Conservation (phyloP, 2,888 invertebrate genomes). For the Drosophila borborema region DNA sequence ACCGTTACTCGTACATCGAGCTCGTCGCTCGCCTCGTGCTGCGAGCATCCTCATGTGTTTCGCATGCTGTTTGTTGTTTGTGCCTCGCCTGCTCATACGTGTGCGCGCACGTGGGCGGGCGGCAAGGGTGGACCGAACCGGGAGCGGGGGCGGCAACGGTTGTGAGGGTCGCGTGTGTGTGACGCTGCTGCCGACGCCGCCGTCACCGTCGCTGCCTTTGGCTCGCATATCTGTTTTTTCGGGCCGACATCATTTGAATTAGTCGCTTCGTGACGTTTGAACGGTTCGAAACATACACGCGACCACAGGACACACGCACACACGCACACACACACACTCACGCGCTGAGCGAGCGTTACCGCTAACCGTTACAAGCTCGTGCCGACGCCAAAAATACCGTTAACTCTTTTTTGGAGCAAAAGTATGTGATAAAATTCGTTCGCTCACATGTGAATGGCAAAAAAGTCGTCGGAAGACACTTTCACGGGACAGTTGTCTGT, state of each 20-base stretch:
- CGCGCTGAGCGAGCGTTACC: constrained; percentile 29
- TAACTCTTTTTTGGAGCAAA: constrained; percentile 51
- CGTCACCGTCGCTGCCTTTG: constrained; percentile 39
- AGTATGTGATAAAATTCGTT: constrained; percentile 45
- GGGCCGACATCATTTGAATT: constrained; percentile 83
- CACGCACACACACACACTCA: constrained; percentile 21
- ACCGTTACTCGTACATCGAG: constrained; percentile 52
- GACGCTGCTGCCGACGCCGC: constrained; percentile 55
- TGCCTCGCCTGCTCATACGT: constrained; percentile 72
- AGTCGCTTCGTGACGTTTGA: constrained; percentile 86
- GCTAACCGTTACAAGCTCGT: constrained; percentile 42
- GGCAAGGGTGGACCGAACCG: constrained; percentile 42
- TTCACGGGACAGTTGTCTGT: constrained; percentile 49
- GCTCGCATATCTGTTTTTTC: constrained; percentile 80
- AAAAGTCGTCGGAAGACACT: constrained; percentile 26
- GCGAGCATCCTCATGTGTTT: constrained; percentile 72
- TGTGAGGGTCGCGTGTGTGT: constrained; percentile 61
- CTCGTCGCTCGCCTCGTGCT: constrained; percentile 40
- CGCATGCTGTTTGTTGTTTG: constrained; percentile 71
- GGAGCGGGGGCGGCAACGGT: constrained; percentile 22
- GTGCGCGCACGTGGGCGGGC: constrained; percentile 78
- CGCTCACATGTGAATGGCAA: constrained; percentile 54
- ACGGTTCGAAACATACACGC: constrained; percentile 84
- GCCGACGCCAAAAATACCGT: constrained; percentile 55
- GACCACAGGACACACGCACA: constrained; percentile 59